Evolutionary conservation across 2,888 invertebrate genomes (phyloP).

Genomic region (Pollenia angustigena): DNA sequence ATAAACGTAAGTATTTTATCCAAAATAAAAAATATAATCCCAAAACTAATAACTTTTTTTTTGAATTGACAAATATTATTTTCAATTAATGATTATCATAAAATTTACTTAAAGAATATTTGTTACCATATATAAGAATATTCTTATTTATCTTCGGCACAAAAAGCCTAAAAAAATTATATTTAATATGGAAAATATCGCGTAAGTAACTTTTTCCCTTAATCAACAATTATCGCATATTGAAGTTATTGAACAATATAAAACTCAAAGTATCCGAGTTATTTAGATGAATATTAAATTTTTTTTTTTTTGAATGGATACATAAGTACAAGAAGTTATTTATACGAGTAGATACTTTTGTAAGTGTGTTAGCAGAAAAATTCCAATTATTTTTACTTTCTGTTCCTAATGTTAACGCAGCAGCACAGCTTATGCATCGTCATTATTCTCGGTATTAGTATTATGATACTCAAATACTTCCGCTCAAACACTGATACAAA

Average conservation of each 20-base stretch:
- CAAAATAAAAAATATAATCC: no score
- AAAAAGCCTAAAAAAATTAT: no score
- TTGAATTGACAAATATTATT: no score
- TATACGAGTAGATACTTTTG: not conserved
- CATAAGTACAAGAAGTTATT: not conserved
- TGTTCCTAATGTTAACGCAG: constrained; percentile 24
- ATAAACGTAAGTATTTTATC: no score
- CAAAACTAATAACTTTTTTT: no score
- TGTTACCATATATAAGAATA: no score
- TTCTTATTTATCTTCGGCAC: no score
- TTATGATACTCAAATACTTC: not conserved
- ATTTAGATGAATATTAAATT: not conserved
- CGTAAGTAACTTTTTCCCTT: not conserved
- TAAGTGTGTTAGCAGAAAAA: not conserved
- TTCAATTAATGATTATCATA: no score
- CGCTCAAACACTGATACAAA: not conserved
- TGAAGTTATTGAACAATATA: not conserved
- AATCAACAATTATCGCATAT: not conserved
- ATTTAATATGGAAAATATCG: no score
- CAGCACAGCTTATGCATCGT: constrained; percentile 23
- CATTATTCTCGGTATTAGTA: constrained; percentile 19
- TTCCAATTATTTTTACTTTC: constrained; percentile 1
- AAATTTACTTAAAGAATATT: no score
- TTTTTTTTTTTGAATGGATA: not conserved
- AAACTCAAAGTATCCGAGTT: constrained; percentile 2